These are phyloP conservation scores for Colistium nudipinnis DNA, from an alignment of 2,113 vertebrate species.

Conservation along the genomic window DNA sequence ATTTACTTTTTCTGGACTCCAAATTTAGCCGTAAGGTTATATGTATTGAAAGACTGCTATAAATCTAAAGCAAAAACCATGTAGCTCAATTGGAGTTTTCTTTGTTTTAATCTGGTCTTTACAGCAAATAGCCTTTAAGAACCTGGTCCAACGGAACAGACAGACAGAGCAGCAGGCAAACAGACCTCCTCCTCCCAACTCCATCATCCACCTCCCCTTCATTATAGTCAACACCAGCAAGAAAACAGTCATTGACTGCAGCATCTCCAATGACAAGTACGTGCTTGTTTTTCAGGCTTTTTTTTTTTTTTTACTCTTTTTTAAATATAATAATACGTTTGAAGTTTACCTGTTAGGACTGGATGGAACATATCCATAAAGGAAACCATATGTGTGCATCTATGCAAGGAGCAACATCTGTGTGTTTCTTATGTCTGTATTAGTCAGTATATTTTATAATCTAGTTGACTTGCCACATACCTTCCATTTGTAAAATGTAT, in stretches of 20 bases:
- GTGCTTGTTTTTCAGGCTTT: conserved; percentile 44
- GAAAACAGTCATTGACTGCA: conserved; percentile 99
- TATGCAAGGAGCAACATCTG: no score
- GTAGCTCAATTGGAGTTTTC: background rate
- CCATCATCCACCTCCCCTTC: conserved; percentile 97
- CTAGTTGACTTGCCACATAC: no score
- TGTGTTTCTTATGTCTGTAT: no score
- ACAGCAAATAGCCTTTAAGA: conserved; percentile 99
- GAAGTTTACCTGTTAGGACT: background rate
- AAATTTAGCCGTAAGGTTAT: background rate
- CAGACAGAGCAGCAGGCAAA: conserved; percentile 92
- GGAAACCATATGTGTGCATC: no score
- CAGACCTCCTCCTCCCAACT: conserved; percentile 92
- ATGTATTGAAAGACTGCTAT: no score
- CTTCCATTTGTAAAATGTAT: no score
- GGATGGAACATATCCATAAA: no score
- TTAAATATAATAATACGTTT: no score
- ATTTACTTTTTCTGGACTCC: background rate
- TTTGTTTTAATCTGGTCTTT: conserved; percentile 37
- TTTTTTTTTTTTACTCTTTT: background rate
- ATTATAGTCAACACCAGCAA: conserved; percentile 99
- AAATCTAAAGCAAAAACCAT: background rate
- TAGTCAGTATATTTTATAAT: no score
- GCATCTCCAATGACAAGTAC: conserved; percentile 99
- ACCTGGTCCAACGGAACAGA: conserved; percentile 95